A percentile compares a stretch with the other conserved stretches of the same genome.
These are phyloP conservation scores for Formica selysi DNA, from an alignment of 1,140 invertebrate genomes.

Conservation along the genomic window DNA sequence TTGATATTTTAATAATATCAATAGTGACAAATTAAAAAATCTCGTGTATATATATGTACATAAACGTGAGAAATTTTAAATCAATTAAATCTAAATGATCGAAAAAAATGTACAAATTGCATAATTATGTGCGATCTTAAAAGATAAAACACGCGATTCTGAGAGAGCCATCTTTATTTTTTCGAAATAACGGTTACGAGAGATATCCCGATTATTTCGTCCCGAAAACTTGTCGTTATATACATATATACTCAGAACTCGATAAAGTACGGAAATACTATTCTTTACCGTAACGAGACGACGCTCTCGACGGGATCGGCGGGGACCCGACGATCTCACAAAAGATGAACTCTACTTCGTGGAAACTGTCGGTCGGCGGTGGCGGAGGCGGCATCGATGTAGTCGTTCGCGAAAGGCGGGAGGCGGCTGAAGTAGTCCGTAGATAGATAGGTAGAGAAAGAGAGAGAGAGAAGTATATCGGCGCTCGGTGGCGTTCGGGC, in stretches of 20 bases:
- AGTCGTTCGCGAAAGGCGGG: conserved; percentile 67
- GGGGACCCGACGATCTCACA: conserved; percentile 62
- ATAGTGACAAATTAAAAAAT: not conserved
- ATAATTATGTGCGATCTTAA: not conserved
- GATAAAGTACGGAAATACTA: conserved; percentile 11
- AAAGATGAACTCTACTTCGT: conserved; percentile 73
- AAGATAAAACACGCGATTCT: not conserved
- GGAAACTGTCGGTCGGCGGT: conserved; percentile 55
- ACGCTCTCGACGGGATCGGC: too few relatives aligned
- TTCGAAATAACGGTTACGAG: not conserved
- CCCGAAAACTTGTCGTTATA: not conserved
- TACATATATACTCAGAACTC: not conserved
- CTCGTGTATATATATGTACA: too few relatives aligned
- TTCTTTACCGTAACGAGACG: not conserved
- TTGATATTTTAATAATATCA: not conserved
- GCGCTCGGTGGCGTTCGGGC: conserved; percentile 71
- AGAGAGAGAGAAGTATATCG: conserved; percentile 59
- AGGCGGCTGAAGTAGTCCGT: conserved; percentile 63
- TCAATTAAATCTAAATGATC: too few relatives aligned
- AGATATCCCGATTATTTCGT: not conserved
- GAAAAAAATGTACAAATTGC: not conserved
- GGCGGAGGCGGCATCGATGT: conserved; percentile 23
- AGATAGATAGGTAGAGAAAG: conserved; percentile 60
- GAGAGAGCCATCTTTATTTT: not conserved
- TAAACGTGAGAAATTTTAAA: too few relatives aligned